Percentiles rank a stretch among this genome's conserved stretches.
Conservation (phyloP, 2,888 invertebrate species). For the Microchrysa polita region DNA sequence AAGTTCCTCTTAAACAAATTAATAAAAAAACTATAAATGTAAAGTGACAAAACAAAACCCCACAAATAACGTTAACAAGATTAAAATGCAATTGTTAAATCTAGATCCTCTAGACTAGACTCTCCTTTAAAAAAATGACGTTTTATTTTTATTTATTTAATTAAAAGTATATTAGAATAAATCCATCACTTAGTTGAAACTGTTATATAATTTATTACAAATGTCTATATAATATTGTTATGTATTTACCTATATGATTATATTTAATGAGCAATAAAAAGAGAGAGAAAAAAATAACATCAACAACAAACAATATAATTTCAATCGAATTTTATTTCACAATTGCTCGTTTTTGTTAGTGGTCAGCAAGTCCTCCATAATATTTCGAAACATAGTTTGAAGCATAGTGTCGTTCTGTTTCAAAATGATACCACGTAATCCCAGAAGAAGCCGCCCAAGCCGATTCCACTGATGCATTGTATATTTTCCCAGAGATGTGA, state of each 20-base stretch:
- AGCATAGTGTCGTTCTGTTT: constrained; percentile 59
- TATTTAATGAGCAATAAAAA: constrained; percentile 38
- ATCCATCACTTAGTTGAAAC: not conserved
- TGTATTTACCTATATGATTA: constrained; percentile 7
- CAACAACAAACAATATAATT: not conserved
- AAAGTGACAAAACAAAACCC: constrained; percentile 4
- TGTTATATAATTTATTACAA: not conserved
- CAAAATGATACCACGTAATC: constrained; percentile 58
- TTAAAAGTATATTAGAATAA: not conserved
- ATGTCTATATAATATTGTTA: constrained; percentile 13
- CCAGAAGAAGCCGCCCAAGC: constrained; percentile 61
- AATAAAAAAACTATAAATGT: no score
- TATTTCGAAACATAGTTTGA: constrained; percentile 58
- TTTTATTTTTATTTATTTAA: no score
- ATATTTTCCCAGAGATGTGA: constrained; percentile 61
- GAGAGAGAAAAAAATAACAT: constrained; percentile 13
- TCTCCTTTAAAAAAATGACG: no score
- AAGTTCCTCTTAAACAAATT: no score
- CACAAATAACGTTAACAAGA: not conserved
- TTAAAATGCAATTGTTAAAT: not conserved
- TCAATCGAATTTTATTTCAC: not conserved
- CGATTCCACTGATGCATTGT: constrained; percentile 61
- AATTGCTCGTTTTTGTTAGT: not conserved
- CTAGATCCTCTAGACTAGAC: constrained; percentile 2
- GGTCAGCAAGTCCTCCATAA: constrained; percentile 54